phyloP scores from a whole-genome alignment of 2,888 invertebrate species.

The Ferrisia virgata region DNA sequence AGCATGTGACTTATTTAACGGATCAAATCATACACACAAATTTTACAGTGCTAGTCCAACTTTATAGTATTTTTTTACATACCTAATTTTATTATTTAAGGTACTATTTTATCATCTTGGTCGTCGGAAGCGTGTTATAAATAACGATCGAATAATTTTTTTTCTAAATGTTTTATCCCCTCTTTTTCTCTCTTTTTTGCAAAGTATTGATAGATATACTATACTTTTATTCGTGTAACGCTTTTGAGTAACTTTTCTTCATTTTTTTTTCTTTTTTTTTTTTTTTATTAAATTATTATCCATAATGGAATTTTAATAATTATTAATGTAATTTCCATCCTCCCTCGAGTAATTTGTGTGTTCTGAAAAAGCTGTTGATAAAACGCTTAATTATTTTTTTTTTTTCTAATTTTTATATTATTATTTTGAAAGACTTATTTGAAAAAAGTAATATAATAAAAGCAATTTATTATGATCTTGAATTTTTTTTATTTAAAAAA shows the following conservation, averaged over 20 bases:
- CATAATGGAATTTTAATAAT: neutral
- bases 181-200: neutral
- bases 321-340: neutral
- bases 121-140: neutral
- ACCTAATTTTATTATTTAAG: neutral
- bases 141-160: neutral
- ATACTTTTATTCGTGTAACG: neutral
- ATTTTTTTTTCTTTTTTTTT: neutral
- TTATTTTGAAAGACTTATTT: conserved; percentile 10
- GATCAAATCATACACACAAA: neutral
- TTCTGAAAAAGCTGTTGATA: neutral
- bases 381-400: neutral
- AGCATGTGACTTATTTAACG: neutral
- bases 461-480: conserved; percentile 5
- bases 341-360: neutral
- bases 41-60: neutral
- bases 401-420: conserved; percentile 7
- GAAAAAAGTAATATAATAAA: conserved; percentile 15
- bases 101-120: neutral
- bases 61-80: neutral
- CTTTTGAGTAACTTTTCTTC: neutral
- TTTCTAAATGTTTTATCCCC: neutral
- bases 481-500: too few relatives aligned
- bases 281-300: neutral
- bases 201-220: neutral